phyloP scores from a whole-genome alignment of 2,797 vertebrate genomes.

The Channallabes apus region DNA sequence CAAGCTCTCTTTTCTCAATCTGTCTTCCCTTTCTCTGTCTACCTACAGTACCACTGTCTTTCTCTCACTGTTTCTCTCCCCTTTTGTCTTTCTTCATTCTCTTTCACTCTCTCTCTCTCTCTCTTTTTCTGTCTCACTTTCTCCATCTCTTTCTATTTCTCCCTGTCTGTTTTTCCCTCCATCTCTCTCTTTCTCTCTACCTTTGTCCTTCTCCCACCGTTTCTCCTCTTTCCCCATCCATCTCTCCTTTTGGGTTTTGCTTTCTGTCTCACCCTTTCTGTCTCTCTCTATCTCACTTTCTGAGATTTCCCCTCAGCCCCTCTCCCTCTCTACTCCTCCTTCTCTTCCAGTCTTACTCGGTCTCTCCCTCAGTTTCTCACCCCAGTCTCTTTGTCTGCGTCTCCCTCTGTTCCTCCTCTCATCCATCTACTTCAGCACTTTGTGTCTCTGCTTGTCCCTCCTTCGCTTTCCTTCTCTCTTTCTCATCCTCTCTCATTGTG shows the following conservation, averaged over 20 bases:
- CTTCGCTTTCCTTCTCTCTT: neutral
- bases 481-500: constrained; percentile 29
- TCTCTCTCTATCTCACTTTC: constrained; percentile 32
- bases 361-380: constrained; percentile 20
- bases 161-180: neutral
- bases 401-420: neutral
- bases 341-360: neutral
- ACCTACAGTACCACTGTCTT: neutral
- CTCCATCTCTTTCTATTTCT: neutral
- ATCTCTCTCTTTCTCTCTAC: constrained; percentile 35
- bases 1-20: too few species aligned
- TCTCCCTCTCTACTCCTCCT: neutral
- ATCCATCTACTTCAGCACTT: constrained; percentile 15
- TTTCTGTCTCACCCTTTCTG: neutral
- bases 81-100: neutral
- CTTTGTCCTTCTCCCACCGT: neutral
- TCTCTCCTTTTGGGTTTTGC: neutral
- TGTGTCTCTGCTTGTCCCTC: neutral
- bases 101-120: too few species aligned
- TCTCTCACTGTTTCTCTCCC: neutral
- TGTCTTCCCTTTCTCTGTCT: constrained; percentile 22
- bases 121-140: neutral
- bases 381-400: constrained; percentile 21
- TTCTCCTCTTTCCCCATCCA: neutral
- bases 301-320: neutral